A percentile compares a stretch with the other conserved stretches of the same genome.
Evolutionary conservation across 1,140 invertebrate genomes (phyloP).

Genomic region (Drosophila saltans): DNA sequence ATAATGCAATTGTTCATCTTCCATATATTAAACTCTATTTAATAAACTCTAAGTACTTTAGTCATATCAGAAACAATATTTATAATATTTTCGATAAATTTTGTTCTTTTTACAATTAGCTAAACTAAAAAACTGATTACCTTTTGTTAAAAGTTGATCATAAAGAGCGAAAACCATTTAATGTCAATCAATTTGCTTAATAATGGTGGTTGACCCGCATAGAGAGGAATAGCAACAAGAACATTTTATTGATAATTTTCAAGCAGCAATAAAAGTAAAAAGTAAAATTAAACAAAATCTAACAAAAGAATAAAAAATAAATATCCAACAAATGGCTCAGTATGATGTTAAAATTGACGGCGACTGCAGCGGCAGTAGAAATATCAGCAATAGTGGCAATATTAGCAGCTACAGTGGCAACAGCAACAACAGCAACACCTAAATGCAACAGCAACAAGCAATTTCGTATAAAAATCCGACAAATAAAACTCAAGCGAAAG

Average conservation of each 20-base stretch:
- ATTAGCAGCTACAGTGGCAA: constrained; percentile 12
- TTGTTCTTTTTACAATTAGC: no score
- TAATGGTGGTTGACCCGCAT: neutral
- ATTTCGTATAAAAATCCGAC: constrained; percentile 47
- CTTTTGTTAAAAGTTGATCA: no score
- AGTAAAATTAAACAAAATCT: no score
- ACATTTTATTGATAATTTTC: neutral
- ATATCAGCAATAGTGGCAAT: constrained; percentile 16
- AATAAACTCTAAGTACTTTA: no score
- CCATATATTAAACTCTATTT: no score
- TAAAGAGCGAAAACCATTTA: neutral
- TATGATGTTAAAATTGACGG: constrained; percentile 42
- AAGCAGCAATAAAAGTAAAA: neutral
- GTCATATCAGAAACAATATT: no score
- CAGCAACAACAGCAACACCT: constrained; percentile 45
- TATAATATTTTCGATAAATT: no score
- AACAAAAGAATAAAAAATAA: neutral
- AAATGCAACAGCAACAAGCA: constrained; percentile 56
- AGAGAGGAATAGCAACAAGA: no score
- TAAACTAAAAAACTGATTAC: no score
- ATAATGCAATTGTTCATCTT: no score
- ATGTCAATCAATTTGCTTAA: neutral
- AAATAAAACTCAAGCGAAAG: constrained; percentile 57
- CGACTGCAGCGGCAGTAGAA: constrained; percentile 21
- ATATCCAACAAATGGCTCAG: constrained; percentile 40